Base-by-base conservation (phyloP, 2,888 invertebrate species). In the Acleris sparsana region DNA sequence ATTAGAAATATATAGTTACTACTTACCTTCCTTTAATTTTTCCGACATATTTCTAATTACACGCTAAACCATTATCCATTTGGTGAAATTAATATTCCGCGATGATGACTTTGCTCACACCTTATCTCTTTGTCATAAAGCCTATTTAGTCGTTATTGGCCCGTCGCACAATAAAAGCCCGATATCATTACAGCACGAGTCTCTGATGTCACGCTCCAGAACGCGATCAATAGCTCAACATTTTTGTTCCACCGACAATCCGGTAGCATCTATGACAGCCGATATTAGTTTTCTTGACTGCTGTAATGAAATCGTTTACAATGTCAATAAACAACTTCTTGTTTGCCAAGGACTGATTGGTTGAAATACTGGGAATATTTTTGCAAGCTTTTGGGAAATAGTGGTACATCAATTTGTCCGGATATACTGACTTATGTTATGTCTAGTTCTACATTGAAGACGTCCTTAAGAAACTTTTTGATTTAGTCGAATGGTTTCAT, bases 211-310 rank as follows among this genome's bases (percentile, higher is more conserved):
- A 79, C 80, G 80, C 73, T 63, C 71, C 75, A 72, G 76, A 79
- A 74, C 72, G 66, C 76, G 74, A 78, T 76, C 73, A 69, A 72
- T 69, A 69, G 63, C 72, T 72, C 80, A 80, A 82, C 80, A 80
- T 80, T 80, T 80, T 79, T 77, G 73, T 77, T 80, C 80, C 75
- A 76, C 33, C 57, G 71, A 72, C 73, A 70, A 71, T 70, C 75
- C 74, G 59, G 62, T 62, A 66, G 56, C 51, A 65, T 61, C 51
- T 61, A 56, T 66, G 57, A 62, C 62, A 61, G 57, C 56, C 57
- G 66, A 66, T 66, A 66, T 66, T 62, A 66, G 61, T 66, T 66
- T 57, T 52, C 57, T 65, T 58, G 68, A 64, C 57, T 53, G 65
- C 63, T 48, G 55, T 70, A 70, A 68, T 71, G 68, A 70, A 66